Conservation (phyloP, 2,797 vertebrate species). For the Argyrosomus regius region DNA sequence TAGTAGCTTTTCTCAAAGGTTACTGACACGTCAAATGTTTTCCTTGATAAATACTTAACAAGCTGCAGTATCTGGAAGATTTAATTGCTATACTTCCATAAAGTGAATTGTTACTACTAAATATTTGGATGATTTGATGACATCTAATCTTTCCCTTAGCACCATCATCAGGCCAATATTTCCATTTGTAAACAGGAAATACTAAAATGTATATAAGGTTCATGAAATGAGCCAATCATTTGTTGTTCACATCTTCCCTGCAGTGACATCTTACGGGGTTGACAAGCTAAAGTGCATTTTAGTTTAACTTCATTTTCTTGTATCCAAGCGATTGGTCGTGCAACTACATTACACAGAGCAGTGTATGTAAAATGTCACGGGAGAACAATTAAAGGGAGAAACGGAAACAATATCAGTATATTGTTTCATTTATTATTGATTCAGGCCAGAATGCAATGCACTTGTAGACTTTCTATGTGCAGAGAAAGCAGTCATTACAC, state of each 20-base stretch:
- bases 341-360: constrained; percentile 18
- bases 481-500: constrained; percentile 6
- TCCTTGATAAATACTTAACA: not conserved
- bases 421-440: not conserved
- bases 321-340: not conserved
- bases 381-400: not conserved
- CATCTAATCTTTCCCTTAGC: not conserved
- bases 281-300: constrained; percentile 36
- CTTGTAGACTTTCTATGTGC: not conserved
- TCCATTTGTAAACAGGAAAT: not conserved
- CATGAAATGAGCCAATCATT: constrained; percentile 5
- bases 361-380: not conserved
- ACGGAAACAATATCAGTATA: not conserved
- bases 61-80: not conserved
- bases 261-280: constrained; percentile 7
- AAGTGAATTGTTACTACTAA: not conserved
- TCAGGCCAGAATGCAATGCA: not conserved
- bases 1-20: not conserved
- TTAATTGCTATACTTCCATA: not conserved
- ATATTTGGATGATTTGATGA: not conserved
- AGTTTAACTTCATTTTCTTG: constrained; percentile 12
- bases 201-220: not conserved
- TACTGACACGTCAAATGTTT: not conserved
- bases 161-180: not conserved
- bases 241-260: constrained; percentile 19